These are phyloP conservation scores for Palaemon carinicauda DNA, from an alignment of 1,140 invertebrate species.

Conservation along the genomic window DNA sequence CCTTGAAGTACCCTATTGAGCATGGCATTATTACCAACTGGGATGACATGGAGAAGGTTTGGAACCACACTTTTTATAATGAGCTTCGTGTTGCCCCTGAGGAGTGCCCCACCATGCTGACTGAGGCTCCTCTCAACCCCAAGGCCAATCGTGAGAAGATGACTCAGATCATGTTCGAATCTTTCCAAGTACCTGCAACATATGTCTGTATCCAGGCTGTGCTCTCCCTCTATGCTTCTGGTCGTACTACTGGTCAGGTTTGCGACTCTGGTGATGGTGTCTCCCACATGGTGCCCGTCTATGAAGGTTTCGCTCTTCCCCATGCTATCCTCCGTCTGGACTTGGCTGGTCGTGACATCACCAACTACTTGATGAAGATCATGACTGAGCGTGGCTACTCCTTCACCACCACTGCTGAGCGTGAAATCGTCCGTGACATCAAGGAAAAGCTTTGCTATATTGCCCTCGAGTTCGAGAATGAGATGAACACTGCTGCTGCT, in stretches of 20 bases:
- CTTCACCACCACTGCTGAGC: conserved; percentile 74
- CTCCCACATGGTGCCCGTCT: conserved; percentile 43
- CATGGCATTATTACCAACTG: conserved; percentile 96
- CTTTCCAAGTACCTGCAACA: conserved; percentile 64
- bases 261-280: conserved; percentile 51
- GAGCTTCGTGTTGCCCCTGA: conserved; percentile 92
- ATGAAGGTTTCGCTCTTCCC: conserved; percentile 49
- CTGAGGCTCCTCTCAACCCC: conserved; percentile 91
- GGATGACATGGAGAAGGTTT: conserved; percentile 98
- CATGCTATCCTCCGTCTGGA: conserved; percentile 51
- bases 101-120: conserved; percentile 90
- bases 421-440: conserved; percentile 91
- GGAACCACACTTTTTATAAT: conserved; percentile 96
- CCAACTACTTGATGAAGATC: conserved; percentile 69
- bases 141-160: conserved; percentile 83
- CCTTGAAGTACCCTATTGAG: conserved; percentile 92
- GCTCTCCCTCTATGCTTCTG: conserved; percentile 47
- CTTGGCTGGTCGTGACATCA: conserved; percentile 38
- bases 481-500: conserved; percentile 67
- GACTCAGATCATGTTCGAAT: conserved; percentile 74
- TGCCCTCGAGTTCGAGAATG: background rate
- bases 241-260: conserved; percentile 49
- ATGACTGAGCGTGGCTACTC: conserved; percentile 66
- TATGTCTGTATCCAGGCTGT: conserved; percentile 41
- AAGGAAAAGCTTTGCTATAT: conserved; percentile 75